Conservation (phyloP, 2,888 invertebrate genomes). For the Pseudeuparius sepicola region DNA sequence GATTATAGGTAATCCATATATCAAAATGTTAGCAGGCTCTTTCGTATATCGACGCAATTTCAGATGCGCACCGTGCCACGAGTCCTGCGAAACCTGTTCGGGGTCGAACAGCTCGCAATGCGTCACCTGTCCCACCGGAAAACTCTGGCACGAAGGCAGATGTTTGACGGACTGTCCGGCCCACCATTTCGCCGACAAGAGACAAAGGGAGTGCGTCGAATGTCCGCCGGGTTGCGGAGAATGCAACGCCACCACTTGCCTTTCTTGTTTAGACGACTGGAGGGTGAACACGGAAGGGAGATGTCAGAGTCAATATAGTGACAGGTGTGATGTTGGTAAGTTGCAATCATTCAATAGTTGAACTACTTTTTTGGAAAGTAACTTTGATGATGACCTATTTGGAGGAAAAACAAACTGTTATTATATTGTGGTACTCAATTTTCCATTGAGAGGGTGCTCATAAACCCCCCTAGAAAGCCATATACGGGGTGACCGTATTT, state of each 20-base stretch:
- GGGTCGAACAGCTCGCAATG: constrained; percentile 71
- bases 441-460: too few relatives aligned
- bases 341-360: too few relatives aligned
- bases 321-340: constrained; percentile 57
- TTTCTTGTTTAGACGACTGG: constrained; percentile 65
- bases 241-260: constrained; percentile 64
- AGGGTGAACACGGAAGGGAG: constrained; percentile 64
- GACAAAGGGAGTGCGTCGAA: constrained; percentile 67
- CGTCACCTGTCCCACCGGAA: constrained; percentile 66
- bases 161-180: constrained; percentile 65
- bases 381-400: too few relatives aligned
- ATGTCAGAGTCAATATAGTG: constrained; percentile 61
- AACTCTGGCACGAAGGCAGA: constrained; percentile 59
- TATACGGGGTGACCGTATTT: too few relatives aligned
- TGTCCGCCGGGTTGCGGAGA: constrained; percentile 71
- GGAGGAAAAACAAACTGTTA: too few relatives aligned
- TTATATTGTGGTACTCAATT: too few relatives aligned
- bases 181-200: constrained; percentile 66
- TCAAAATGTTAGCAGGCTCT: not conserved
- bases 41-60: constrained; percentile 9
- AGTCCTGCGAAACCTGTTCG: constrained; percentile 70
- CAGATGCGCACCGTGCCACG: constrained; percentile 70
- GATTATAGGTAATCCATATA: constrained; percentile 58
- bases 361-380: too few relatives aligned
- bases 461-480: too few relatives aligned